phyloP scores from a whole-genome alignment of 2,797 vertebrate genomes.

The Agapornis canus region DNA sequence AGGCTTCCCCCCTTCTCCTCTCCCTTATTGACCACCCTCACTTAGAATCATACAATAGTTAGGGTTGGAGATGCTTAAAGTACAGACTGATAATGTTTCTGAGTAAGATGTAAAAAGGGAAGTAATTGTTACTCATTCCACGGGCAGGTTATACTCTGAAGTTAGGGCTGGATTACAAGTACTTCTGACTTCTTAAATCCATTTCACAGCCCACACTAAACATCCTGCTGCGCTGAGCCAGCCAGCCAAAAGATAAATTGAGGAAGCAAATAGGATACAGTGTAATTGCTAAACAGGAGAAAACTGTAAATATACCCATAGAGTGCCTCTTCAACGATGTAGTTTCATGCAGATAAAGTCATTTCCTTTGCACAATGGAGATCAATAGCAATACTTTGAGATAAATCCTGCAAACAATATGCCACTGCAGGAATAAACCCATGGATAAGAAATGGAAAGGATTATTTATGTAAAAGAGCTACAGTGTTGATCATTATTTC shows the following conservation, averaged over 20 bases:
- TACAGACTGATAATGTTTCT: background rate
- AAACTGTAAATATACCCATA: slow-evolving; percentile 20
- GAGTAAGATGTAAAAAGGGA: background rate
- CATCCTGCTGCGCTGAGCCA: slow-evolving; percentile 7
- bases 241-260: background rate
- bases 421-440: background rate
- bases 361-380: slow-evolving; percentile 3
- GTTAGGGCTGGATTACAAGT: background rate
- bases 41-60: background rate
- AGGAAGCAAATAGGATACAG: background rate
- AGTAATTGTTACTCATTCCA: background rate
- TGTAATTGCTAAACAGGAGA: background rate
- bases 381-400: background rate
- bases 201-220: slow-evolving; percentile 22
- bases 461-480: slow-evolving; percentile 28
- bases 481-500: background rate
- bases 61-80: background rate
- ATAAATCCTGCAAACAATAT: background rate
- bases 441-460: slow-evolving; percentile 2
- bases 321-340: background rate
- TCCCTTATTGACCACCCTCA: background rate
- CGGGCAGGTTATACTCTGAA: background rate
- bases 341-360: background rate
- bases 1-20: background rate
- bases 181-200: slow-evolving; percentile 5